Evolutionary conservation across 1,140 invertebrate species (phyloP), one percentile per base, ranked within the genome.

Genomic region (Homalodisca vitripennis): DNA sequence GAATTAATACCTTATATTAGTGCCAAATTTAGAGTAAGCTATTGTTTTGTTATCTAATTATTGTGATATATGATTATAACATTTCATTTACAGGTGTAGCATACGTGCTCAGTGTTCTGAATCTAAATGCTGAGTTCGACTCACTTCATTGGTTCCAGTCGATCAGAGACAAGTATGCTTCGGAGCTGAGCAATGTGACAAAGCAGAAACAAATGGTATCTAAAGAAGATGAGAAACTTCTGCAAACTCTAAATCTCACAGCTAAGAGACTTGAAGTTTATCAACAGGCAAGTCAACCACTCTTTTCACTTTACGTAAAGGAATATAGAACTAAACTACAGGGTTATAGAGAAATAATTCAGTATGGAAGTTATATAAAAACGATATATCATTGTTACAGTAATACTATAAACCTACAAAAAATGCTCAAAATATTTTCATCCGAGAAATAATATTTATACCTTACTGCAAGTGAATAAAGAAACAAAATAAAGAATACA

Each of bases 131-230:
- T 53, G 92, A 95, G 73, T 93, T 99, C 79, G 94, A 98, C 81
- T 89, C 93, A 3, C 82, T 99, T 1, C 93, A 97, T 78, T 99
- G 98, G 98, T 98, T 98, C 78, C 86, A 94, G 68, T 94, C 95
- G 2, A 91, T 98, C 0, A 80, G 84, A 57, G 86, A 89, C 71
- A 90, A 92, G 76, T 88, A 92, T 73, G 82, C 83, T 1, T 75
- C 75, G 70, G 88, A 92, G 74, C 83, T 82, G 74, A 85, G 85
- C 75, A 79, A 81, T 32, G 80, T 88, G 14, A 76, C 84, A 67
- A 77, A 83, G 74, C 82, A 86, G 73, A 83, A 80, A 73, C 81
- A 83, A 1, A 75, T 79, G 20, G 69, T 79, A 1, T 80, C 82
- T 51, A 81, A 80, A 75, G 82, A 82, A 31, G 92, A 95, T 79